Evolutionary conservation across 2,113 vertebrate species (phyloP).

Genomic region (Gracilinanus agilis): DNA sequence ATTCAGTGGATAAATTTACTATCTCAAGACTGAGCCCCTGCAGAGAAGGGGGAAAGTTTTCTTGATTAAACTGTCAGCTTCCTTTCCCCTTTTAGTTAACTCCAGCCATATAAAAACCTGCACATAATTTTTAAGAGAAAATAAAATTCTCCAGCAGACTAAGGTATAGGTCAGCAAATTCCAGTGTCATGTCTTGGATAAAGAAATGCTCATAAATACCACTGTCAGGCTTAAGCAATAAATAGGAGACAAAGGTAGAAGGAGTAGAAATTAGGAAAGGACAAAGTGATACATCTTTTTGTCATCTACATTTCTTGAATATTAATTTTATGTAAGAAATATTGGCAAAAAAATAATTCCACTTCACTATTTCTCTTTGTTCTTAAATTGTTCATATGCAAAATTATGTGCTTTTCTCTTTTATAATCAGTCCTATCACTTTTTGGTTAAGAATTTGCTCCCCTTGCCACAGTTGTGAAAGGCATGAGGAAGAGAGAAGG

Average conservation of each 20-base stretch:
- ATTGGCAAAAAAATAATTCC: neutral
- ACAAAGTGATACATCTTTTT: neutral
- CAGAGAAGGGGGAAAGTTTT: neutral
- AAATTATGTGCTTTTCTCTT: neutral
- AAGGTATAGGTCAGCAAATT: neutral
- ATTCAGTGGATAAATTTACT: neutral
- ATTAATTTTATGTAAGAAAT: neutral
- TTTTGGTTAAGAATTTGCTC: neutral
- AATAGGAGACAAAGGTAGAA: neutral
- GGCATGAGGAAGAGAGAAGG: neutral
- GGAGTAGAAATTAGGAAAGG: neutral
- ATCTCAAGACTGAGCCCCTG: neutral
- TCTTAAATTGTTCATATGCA: neutral
- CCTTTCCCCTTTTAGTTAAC: neutral
- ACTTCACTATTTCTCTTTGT: neutral
- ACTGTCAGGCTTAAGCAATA: neutral
- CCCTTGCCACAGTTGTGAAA: neutral
- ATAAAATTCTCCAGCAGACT: neutral
- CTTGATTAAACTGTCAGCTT: neutral
- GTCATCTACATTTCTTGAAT: neutral
- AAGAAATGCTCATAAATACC: neutral
- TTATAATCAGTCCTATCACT: neutral
- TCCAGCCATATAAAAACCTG: neutral
- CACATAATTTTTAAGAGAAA: neutral
- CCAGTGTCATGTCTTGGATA: neutral